phyloP scores from a whole-genome alignment of 2,888 invertebrate genomes.

The Pinctada fucata region DNA sequence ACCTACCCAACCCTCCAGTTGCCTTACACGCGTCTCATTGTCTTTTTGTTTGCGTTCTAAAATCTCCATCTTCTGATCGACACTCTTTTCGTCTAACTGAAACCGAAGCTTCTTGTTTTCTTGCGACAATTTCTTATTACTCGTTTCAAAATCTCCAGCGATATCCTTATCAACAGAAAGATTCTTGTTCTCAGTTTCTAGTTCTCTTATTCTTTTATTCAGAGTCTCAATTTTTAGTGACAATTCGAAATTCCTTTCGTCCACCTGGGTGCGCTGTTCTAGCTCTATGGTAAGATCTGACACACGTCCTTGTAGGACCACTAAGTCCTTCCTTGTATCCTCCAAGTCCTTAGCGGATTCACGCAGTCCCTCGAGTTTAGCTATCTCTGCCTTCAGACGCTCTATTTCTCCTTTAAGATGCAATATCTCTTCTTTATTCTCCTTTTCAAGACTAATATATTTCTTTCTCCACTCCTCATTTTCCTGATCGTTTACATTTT shows the following conservation, averaged over 20 bases:
- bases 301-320: constrained; percentile 26
- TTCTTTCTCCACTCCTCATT: constrained; percentile 43
- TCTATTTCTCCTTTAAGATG: constrained; percentile 40
- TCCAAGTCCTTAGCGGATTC: constrained; percentile 44
- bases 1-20: constrained; percentile 61
- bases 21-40: constrained; percentile 52
- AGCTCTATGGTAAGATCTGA: constrained; percentile 46
- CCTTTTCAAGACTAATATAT: constrained; percentile 38
- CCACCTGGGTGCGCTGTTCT: constrained; percentile 52
- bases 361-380: constrained; percentile 44
- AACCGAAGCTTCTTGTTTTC: constrained; percentile 50
- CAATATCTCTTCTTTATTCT: constrained; percentile 41
- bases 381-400: constrained; percentile 39
- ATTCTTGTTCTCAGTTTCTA: constrained; percentile 59
- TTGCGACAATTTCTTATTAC: constrained; percentile 51
- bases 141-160: constrained; percentile 55
- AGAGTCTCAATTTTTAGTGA: constrained; percentile 55
- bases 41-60: constrained; percentile 55
- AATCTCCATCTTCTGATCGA: constrained; percentile 27
- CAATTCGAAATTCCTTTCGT: constrained; percentile 57
- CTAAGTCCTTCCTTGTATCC: constrained; percentile 47
- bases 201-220: constrained; percentile 50
- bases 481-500: constrained; percentile 21
- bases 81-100: constrained; percentile 40
- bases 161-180: constrained; percentile 49